Evolutionary conservation across 1,140 invertebrate genomes (phyloP).

Genomic region (Cydia fagiglandana): DNA sequence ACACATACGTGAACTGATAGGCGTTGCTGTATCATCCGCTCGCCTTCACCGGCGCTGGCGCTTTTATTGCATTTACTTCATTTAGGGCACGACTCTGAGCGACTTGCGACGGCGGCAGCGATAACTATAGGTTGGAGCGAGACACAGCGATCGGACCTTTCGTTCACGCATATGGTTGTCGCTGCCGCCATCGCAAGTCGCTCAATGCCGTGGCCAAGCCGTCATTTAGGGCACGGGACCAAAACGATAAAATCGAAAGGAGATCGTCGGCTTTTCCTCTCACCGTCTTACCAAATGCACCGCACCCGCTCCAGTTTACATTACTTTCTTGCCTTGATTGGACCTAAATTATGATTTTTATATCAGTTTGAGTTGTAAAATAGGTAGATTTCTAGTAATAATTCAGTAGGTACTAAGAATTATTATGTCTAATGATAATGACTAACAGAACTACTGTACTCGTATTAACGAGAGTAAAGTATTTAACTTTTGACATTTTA

Average conservation of each 20-base stretch:
- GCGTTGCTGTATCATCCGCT: conserved; percentile 16
- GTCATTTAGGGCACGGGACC: conserved; percentile 20
- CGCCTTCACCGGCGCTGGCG: conserved; percentile 15
- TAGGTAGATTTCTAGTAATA: neutral
- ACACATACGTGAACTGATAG: conserved; percentile 2
- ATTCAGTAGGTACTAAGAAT: too few relatives aligned
- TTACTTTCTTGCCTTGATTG: conserved; percentile 12
- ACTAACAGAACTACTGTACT: too few relatives aligned
- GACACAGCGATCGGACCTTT: too few relatives aligned
- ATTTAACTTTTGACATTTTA: too few relatives aligned
- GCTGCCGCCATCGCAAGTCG: too few relatives aligned
- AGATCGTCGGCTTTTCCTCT: conserved; percentile 43
- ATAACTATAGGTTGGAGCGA: too few relatives aligned
- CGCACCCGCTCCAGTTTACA: conserved; percentile 10
- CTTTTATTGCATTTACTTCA: conserved; percentile 20
- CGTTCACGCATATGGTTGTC: too few relatives aligned
- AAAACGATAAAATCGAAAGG: conserved; percentile 42
- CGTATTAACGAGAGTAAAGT: too few relatives aligned
- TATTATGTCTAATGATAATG: too few relatives aligned
- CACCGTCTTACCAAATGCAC: conserved; percentile 24
- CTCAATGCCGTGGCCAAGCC: neutral
- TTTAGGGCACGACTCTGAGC: neutral
- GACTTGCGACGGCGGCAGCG: too few relatives aligned
- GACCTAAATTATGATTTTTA: neutral
- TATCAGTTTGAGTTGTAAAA: neutral